A percentile compares a stretch with the other conserved stretches of the same genome.
Evolutionary conservation across 2,888 invertebrate species (phyloP).

Genomic region (Panopea generosa): DNA sequence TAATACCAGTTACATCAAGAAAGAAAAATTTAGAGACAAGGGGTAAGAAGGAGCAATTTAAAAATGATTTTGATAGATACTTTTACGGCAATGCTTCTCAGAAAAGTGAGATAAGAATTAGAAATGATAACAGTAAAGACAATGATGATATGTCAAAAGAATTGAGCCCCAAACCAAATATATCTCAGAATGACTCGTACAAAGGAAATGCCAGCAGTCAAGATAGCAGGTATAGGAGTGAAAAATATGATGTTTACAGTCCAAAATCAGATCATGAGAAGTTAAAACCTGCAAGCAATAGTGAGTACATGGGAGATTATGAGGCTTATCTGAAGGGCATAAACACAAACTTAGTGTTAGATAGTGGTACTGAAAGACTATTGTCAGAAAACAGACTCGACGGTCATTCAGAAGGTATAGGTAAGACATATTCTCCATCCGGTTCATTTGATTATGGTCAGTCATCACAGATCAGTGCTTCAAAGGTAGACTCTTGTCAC

Average conservation of each 20-base stretch:
- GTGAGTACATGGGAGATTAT: neutral
- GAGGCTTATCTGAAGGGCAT: neutral
- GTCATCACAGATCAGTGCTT: neutral
- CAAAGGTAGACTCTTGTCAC: neutral
- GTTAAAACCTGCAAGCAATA: neutral
- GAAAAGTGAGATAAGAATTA: conserved; percentile 17
- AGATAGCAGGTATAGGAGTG: too few species aligned
- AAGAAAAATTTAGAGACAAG: neutral
- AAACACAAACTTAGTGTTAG: conserved; percentile 1
- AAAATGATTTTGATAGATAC: conserved; percentile 36
- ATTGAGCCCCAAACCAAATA: too few species aligned
- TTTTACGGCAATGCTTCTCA: conserved; percentile 25
- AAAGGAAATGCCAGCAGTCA: too few species aligned
- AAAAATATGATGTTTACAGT: too few species aligned
- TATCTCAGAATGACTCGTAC: too few species aligned
- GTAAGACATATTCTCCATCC: conserved; percentile 1
- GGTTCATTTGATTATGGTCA: conserved; percentile 25
- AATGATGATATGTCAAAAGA: too few species aligned
- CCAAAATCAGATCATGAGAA: too few species aligned
- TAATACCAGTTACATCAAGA: too few species aligned
- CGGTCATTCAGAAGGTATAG: neutral
- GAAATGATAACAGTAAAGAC: too few species aligned
- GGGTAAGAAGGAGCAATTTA: conserved; percentile 18
- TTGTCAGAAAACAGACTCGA: too few species aligned
- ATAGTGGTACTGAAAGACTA: too few species aligned